phyloP scores from a whole-genome alignment of 2,113 vertebrate species.

The Himantopus leucocephalus region DNA sequence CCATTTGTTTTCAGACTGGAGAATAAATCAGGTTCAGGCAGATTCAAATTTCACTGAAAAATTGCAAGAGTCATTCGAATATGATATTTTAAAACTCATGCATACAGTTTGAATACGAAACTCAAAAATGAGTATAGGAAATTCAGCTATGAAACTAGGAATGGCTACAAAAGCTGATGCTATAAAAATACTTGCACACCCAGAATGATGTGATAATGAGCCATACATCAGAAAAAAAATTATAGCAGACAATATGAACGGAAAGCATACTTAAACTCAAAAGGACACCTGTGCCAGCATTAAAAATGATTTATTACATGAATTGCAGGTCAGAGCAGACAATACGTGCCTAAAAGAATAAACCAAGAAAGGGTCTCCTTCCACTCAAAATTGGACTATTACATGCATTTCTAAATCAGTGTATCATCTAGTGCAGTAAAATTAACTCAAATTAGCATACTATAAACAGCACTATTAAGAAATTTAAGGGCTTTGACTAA shows the following conservation, averaged over 20 bases:
- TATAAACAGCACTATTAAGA: slow-evolving; percentile 46
- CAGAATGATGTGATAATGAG: slow-evolving; percentile 60
- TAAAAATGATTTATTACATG: slow-evolving; percentile 46
- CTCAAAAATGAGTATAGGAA: neutral
- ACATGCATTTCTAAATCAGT: slow-evolving; percentile 30
- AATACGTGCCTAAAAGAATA: neutral
- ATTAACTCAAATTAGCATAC: slow-evolving; percentile 49
- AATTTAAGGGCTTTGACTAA: slow-evolving; percentile 45
- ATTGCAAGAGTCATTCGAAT: neutral
- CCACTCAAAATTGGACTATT: neutral
- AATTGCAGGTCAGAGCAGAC: slow-evolving; percentile 35
- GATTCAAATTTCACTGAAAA: slow-evolving; percentile 34
- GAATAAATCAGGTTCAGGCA: slow-evolving; percentile 43
- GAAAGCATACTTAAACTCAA: slow-evolving; percentile 56
- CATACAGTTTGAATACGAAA: neutral
- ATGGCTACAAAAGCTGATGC: neutral
- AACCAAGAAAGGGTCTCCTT: slow-evolving; percentile 16
- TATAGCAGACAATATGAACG: slow-evolving; percentile 27
- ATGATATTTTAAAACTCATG: neutral
- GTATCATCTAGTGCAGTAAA: slow-evolving; percentile 5
- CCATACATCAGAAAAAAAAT: slow-evolving; percentile 47
- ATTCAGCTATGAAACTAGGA: slow-evolving; percentile 30
- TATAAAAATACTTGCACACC: slow-evolving; percentile 22
- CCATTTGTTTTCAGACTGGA: slow-evolving; percentile 18
- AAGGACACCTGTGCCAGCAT: slow-evolving; percentile 15